Percentiles rank a stretch among this genome's conserved stretches.
Evolutionary conservation across 2,113 vertebrate species (phyloP).

Genomic region (Hassar affinis): DNA sequence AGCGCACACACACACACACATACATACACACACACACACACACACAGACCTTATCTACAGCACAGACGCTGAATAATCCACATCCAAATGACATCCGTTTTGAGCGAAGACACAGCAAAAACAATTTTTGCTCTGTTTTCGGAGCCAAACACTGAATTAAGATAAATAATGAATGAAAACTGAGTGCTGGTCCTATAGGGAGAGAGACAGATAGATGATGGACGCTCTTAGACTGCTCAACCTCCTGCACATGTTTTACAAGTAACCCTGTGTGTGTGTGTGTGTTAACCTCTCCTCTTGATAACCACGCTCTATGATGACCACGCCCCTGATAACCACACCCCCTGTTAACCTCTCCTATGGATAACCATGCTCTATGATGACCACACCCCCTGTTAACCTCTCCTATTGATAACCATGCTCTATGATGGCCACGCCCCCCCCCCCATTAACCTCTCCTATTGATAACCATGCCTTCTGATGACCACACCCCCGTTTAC

Average conservation of each 20-base stretch:
- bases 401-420: too few relatives aligned
- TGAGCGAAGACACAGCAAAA: neutral
- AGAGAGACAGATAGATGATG: neutral
- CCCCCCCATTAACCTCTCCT: too few relatives aligned
- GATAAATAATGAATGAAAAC: slow-evolving; percentile 32
- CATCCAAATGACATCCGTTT: slow-evolving; percentile 12
- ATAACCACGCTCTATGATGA: too few relatives aligned
- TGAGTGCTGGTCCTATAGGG: neutral
- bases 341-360: too few relatives aligned
- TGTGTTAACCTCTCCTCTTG: too few relatives aligned
- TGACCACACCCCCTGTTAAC: too few relatives aligned
- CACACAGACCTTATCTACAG: slow-evolving; percentile 33
- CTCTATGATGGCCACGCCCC: too few relatives aligned
- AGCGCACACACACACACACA: slow-evolving; percentile 9
- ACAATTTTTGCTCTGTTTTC: neutral
- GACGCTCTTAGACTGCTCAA: neutral
- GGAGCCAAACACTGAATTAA: neutral
- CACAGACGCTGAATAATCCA: slow-evolving; percentile 25
- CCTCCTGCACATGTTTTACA: neutral
- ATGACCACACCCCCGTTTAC: too few relatives aligned
- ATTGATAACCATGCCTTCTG: too few relatives aligned
- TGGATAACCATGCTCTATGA: too few relatives aligned
- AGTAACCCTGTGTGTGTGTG: too few relatives aligned
- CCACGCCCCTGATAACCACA: too few relatives aligned
- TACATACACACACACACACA: slow-evolving; percentile 27